Conservation (phyloP, 2,113 vertebrate species). For the Phylloscopus trochilus region DNA sequence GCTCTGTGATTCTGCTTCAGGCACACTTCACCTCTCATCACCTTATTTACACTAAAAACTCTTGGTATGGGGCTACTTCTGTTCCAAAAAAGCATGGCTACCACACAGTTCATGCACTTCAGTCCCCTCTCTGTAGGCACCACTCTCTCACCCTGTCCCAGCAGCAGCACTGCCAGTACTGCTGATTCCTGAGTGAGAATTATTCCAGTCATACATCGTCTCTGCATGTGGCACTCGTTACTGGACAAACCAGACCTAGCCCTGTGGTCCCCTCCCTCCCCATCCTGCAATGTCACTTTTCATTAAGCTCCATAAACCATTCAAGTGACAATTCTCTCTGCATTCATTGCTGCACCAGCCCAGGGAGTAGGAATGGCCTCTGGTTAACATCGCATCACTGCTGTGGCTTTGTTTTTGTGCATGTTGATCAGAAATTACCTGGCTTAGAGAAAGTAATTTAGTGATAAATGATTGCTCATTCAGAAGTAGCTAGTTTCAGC, state of each 20-base stretch:
- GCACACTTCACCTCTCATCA: neutral
- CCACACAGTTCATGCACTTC: neutral
- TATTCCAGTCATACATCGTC: conserved; percentile 8
- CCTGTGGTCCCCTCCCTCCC: neutral
- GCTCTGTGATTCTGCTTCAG: neutral
- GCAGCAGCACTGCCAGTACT: neutral
- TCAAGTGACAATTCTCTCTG: conserved; percentile 43
- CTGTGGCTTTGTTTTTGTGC: conserved; percentile 44
- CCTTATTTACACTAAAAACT: neutral
- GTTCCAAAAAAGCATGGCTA: neutral
- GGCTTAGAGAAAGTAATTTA: conserved; percentile 74
- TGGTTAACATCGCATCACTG: conserved; percentile 53
- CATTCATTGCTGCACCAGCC: conserved; percentile 33
- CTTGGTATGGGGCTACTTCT: neutral
- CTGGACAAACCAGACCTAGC: conserved; percentile 13
- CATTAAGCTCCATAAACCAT: conserved; percentile 50
- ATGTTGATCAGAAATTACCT: conserved; percentile 75
- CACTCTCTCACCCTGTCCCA: neutral
- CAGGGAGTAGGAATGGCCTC: conserved; percentile 44
- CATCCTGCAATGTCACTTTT: conserved; percentile 54
- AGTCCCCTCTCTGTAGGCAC: neutral
- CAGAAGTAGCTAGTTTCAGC: conserved; percentile 61
- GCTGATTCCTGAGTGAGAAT: neutral
- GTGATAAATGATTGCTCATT: conserved; percentile 71
- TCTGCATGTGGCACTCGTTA: neutral